Evolutionary conservation across 2,888 invertebrate species (phyloP), one percentile per base, ranked within the genome.

Genomic region (Drosophila hamatofila): DNA sequence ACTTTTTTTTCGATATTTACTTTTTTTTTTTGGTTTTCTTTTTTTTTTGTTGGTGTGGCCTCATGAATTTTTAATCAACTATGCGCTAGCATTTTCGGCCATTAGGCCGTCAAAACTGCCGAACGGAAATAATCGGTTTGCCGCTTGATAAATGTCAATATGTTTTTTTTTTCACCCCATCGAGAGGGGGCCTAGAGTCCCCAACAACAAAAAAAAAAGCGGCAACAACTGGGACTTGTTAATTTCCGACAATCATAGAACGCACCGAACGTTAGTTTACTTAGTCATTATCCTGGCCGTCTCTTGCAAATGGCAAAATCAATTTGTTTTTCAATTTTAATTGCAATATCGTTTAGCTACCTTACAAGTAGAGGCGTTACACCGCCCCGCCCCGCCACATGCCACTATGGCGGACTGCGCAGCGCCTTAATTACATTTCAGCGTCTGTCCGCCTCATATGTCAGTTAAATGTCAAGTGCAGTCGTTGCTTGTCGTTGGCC

Each of bases 401-500:
- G 49, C 46, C 52, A 8, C 49, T 5, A 37, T n/a, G n/a, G 27
- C 18, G 59, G 18, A 37, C 25, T 52, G 23, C 55, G 42, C 54
- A 16, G 49, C 70, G 49, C 70, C 60, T 73, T 80, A 84, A 84
- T 84, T 87, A 80, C 75, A 76, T 70, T 80, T 83, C 64, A 82
- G 52, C 67, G 52, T 59, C 58, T 57, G 59, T 56, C 52, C 64
- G 60, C 49, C 59, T 64, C 55, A 75, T 68, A 77, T 80, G 83
- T 79, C 86, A 76, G 70, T 78, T 86, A 82, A 88, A 86, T 87
- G 88, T 82, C 86, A 86, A 87, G 71, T 86, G 78, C 85, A 85
- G 57, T 61, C 46, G 18, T 41, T 23, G 35, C 54, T 37, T 18
- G 51, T 52, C 30, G 30, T 16, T 58, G 63, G 54, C 33, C 16